Evolutionary conservation across 2,888 invertebrate genomes (phyloP), one percentile per base, ranked within the genome.

Genomic region (Eretmocerus hayati): DNA sequence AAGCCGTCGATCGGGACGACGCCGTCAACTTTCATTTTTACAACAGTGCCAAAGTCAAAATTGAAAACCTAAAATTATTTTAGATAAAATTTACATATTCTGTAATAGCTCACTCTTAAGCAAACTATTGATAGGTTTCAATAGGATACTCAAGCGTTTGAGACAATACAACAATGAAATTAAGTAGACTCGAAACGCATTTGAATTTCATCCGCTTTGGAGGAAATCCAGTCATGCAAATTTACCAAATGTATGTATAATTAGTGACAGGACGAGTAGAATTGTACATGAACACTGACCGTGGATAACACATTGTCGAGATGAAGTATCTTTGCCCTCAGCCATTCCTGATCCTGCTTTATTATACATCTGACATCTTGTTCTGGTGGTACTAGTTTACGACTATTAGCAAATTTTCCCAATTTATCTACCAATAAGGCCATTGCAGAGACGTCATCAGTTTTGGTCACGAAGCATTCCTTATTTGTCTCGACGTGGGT

Each of bases 381-480:
- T 13, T 52, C 35, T 0, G 46, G 35, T 2, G 38, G 47, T 20
- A 46, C 46, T 2, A 31, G 41, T 1, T 47, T 33, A 2, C 37
- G 38, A 4, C 33, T 30, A 1, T 32, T 6, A 1, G 42, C 58
- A 13, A 50, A 43, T 0, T 8, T 0, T 33, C 58, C 46, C 16
- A 69, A 43, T 4, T 53, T 21, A 0, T 0, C 2, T 57, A 62
- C 60, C 37, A 68, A 44, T 0, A 52, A 4, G 0, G 0, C 4
- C 1, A 65, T 31, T 8, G 35, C 31, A 0, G 22, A 8, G 0
- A 15, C 4, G 20, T 65, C 61, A 0, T 54, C 50, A 0, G 42
- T 4, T 35, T 51, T 63, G 13, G 61, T 61, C 5, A 65, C 50
- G 58, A 61, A 66, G 38, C 54, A 64, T 16, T 58, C 57, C 3